These are phyloP conservation scores for Tricholauxania praeusta DNA, from an alignment of 2,888 invertebrate species.

Conservation along the genomic window DNA sequence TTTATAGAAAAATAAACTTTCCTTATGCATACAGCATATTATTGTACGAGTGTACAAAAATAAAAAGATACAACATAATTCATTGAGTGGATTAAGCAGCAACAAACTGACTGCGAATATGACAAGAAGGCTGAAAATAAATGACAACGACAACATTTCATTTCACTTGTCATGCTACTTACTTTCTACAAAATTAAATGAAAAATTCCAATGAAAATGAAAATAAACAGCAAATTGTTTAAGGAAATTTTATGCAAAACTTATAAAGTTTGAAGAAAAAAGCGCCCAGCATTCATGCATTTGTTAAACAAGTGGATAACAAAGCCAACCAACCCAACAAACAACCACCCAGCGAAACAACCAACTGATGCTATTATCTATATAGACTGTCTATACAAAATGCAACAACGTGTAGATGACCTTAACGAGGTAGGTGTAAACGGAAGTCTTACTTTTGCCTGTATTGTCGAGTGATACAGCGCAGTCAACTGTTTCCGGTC, in stretches of 20 bases:
- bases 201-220: constrained; percentile 4
- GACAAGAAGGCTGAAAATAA: neutral
- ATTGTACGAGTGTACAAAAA: too few relatives aligned
- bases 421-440: neutral
- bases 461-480: constrained; percentile 15
- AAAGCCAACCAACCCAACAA: too few relatives aligned
- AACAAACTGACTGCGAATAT: neutral
- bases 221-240: neutral
- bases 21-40: too few relatives aligned
- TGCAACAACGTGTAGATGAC: too few relatives aligned
- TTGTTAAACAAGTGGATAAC: too few relatives aligned
- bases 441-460: neutral
- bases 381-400: too few relatives aligned
- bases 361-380: too few relatives aligned
- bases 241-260: neutral
- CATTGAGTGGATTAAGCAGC: neutral
- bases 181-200: neutral
- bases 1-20: too few relatives aligned
- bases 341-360: too few relatives aligned
- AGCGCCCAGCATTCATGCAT: too few relatives aligned
- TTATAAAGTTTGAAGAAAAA: neutral
- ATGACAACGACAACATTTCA: neutral
- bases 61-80: too few relatives aligned
- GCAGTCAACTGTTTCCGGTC: constrained; percentile 15
- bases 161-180: neutral